Evolutionary conservation across 2,113 vertebrate genomes (phyloP).

Genomic region (Oenanthe oenanthe): DNA sequence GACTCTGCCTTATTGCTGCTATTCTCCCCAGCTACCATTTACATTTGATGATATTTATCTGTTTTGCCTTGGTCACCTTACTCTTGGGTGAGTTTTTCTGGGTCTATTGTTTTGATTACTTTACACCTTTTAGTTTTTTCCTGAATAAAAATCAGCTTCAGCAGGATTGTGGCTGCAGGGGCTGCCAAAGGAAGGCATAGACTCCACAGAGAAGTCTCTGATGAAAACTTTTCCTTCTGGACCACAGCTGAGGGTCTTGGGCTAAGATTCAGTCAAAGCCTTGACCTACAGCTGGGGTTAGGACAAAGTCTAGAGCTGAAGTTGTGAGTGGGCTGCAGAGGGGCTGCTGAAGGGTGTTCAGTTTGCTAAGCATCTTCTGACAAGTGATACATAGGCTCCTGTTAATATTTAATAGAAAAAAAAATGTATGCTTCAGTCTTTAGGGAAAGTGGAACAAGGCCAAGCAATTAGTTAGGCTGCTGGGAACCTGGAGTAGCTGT

Average conservation of each 20-base stretch:
- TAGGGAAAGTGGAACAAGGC: constrained; percentile 35
- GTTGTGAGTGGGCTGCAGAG: neutral
- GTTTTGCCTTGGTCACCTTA: neutral
- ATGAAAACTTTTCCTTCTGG: neutral
- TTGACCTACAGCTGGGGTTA: neutral
- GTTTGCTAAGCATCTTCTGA: neutral
- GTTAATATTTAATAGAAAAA: neutral
- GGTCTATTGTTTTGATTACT: neutral
- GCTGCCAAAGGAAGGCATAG: neutral
- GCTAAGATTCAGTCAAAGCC: neutral
- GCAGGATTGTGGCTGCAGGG: neutral
- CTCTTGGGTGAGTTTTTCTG: neutral
- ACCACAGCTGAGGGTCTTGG: neutral
- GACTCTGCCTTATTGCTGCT: neutral
- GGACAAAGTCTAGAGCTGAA: neutral
- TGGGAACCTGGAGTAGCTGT: neutral
- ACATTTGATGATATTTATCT: neutral
- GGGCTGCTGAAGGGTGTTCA: neutral
- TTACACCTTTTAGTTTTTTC: neutral
- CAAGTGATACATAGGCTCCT: neutral
- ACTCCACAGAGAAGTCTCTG: neutral
- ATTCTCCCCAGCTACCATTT: neutral
- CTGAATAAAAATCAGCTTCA: neutral
- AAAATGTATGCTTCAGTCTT: neutral
- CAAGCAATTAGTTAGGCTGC: constrained; percentile 48